These are phyloP conservation scores for Melieria picta DNA, from an alignment of 2,888 invertebrate genomes.

Conservation along the genomic window DNA sequence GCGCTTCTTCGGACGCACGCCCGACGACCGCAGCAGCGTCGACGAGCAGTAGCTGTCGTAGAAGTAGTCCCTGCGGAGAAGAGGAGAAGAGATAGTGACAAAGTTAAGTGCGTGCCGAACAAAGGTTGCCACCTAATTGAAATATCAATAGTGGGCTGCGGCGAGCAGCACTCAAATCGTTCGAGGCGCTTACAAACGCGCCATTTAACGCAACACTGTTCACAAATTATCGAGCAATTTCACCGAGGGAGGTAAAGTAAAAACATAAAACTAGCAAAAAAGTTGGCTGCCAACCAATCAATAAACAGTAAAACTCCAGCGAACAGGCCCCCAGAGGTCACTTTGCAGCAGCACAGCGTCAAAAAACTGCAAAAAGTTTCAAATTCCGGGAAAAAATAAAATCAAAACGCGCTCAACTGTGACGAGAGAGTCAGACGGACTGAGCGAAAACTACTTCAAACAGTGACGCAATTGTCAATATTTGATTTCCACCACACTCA, in stretches of 20 bases:
- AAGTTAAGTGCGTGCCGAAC: constrained; percentile 3
- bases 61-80: constrained; percentile 70
- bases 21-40: constrained; percentile 60
- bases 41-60: constrained; percentile 69
- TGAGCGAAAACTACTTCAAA: constrained; percentile 35
- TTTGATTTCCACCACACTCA: constrained; percentile 29
- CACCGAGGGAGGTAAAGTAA: background rate
- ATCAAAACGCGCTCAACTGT: too few relatives aligned
- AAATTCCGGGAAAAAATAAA: too few relatives aligned
- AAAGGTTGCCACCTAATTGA: constrained; percentile 47
- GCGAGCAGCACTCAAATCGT: constrained; percentile 39
- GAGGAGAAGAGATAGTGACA: constrained; percentile 40
- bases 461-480: constrained; percentile 42
- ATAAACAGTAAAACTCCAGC: constrained; percentile 8
- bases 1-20: constrained; percentile 65
- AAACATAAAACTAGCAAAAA: background rate
- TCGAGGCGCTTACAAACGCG: constrained; percentile 44
- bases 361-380: background rate
- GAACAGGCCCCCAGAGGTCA: constrained; percentile 6
- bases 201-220: constrained; percentile 49
- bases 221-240: constrained; percentile 43
- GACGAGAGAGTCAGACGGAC: background rate
- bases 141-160: constrained; percentile 42
- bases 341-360: constrained; percentile 1
- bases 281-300: constrained; percentile 11